A percentile compares a stretch with the other conserved stretches of the same genome.
These are phyloP conservation scores for Varecia variegata DNA, from an alignment of 2,797 vertebrate genomes.

Conservation along the genomic window DNA sequence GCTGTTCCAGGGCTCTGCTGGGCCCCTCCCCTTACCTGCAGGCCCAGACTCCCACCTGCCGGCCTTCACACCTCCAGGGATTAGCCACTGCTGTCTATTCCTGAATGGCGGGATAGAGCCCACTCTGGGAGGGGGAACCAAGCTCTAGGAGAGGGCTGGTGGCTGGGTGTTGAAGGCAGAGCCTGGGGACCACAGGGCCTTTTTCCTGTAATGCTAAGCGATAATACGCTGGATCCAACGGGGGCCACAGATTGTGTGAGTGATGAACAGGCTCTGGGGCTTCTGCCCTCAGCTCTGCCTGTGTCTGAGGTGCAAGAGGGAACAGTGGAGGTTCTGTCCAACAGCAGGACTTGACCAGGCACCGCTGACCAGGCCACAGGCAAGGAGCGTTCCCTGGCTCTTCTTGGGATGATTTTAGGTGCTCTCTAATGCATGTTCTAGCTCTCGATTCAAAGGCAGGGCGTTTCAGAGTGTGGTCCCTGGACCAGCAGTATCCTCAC, in stretches of 20 bases:
- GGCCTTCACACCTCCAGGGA: background rate
- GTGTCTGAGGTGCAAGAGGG: background rate
- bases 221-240: background rate
- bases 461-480: background rate
- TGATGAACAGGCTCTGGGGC: background rate
- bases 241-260: slow-evolving; percentile 33
- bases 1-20: background rate
- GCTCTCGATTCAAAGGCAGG: background rate
- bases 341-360: background rate
- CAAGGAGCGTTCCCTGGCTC: rapidly evolving
- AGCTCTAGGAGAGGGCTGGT: background rate
- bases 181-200: background rate
- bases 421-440: background rate
- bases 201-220: background rate
- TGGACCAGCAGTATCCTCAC: background rate
- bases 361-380: background rate
- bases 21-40: background rate
- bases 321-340: background rate
- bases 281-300: background rate
- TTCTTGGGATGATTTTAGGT: background rate
- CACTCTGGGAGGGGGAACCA: background rate
- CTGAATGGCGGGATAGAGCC: background rate
- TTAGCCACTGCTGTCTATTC: background rate
- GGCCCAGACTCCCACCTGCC: rapidly evolving
- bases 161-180: background rate